Evolutionary conservation across 1,140 invertebrate species (phyloP), one percentile per base, ranked within the genome.

Genomic region (Drosophila eugracilis): DNA sequence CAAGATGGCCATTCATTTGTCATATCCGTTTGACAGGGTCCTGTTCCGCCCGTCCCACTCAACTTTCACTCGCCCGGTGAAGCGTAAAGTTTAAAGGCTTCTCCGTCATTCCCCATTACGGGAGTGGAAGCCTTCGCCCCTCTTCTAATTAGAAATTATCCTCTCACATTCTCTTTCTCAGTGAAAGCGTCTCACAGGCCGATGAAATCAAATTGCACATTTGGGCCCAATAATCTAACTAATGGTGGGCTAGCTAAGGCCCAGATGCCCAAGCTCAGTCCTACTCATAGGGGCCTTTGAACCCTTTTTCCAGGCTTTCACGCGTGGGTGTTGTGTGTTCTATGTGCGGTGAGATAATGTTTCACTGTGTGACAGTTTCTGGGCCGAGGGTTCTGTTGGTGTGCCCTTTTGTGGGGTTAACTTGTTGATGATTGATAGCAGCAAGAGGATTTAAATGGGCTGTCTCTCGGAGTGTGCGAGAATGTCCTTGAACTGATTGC

Each of bases 341-440:
- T 66, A n/a, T 53, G 44, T 67, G 63, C 28, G 45, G 60, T 22
- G 45, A 71, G 57, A 79, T 67, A 80, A 74, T 57, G 57, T 50
- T 65, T 65, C 30, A 67, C 62, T 67, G 47, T 45, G 60, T 12
- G 39, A 28, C 26, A 44, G 22, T 65, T 42, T 66, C 14, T 14
- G 10, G 60, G 45, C 24, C 54, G 30, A 37, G 67, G 60, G 48
- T 21, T 45, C 9, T 2, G 62, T 58, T 67, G 63, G 49, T 45
- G 58, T 48, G 37, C 28, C 36, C 58, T 44, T 53, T 63, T 63
- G 52, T 62, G 71, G 65, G 60, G 60, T 80, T 42, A 65, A 85
- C 80, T 80, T 76, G 81, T 80, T 86, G 81, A 80, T 85, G 81
- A 85, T 85, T 86, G 81, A 86, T 85, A 53, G 45, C 54, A 57